Evolutionary conservation across 2,113 vertebrate genomes (phyloP).

Genomic region (Labeo rohita): DNA sequence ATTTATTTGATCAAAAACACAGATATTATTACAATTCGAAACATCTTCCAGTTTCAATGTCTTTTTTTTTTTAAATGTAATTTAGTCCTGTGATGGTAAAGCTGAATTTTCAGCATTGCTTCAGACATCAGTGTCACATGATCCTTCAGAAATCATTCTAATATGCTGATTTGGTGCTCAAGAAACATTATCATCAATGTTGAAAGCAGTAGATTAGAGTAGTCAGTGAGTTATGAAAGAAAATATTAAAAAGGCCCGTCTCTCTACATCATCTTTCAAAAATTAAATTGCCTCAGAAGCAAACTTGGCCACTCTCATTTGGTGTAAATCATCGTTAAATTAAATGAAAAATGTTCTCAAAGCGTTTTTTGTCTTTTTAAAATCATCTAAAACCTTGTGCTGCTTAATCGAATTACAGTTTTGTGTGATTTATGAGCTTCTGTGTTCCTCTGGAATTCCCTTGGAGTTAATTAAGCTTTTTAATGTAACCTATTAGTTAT

Average conservation of each 20-base stretch:
- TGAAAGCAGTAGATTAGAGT: not conserved
- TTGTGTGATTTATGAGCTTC: not conserved
- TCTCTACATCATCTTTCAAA: not conserved
- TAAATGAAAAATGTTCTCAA: not conserved
- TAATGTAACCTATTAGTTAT: not conserved
- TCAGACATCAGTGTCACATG: not conserved
- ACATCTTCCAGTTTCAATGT: not conserved
- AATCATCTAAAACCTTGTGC: not conserved
- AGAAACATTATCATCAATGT: not conserved
- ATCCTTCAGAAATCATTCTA: not conserved
- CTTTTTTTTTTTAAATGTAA: not conserved
- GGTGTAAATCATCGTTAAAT: not conserved
- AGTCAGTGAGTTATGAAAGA: not conserved
- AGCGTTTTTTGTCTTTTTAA: not conserved
- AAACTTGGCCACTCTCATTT: not conserved
- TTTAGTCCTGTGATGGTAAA: not conserved
- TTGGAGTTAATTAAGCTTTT: conserved; percentile 9
- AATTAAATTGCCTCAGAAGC: not conserved
- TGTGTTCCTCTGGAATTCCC: not conserved
- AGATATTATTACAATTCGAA: not conserved
- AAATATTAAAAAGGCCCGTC: not conserved
- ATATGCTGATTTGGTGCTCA: not conserved
- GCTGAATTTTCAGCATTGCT: not conserved
- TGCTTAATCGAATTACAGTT: not conserved
- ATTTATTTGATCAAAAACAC: not conserved